Conservation (phyloP, 2,888 invertebrate genomes). For the Epicampocera succincta region DNA sequence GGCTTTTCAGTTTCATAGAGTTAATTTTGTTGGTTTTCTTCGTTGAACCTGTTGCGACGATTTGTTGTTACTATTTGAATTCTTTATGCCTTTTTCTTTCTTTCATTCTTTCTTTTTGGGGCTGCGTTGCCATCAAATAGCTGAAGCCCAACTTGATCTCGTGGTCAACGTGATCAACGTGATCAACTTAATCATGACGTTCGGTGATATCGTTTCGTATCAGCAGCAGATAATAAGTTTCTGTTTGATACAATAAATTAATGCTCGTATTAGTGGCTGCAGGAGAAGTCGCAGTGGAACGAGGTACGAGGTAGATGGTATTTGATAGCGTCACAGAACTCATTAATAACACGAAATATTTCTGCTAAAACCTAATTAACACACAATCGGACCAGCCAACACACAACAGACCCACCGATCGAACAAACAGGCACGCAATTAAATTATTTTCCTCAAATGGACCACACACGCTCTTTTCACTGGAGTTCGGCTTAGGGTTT, state of each 20-base stretch:
- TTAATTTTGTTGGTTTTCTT: conserved; percentile 5
- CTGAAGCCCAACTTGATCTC: conserved; percentile 17
- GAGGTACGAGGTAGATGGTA: conserved; percentile 61
- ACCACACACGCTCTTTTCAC: conserved; percentile 43
- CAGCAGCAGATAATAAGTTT: conserved; percentile 30
- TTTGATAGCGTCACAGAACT: conserved; percentile 65
- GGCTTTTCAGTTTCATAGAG: not conserved
- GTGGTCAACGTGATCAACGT: conserved; percentile 43
- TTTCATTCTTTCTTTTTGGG: too few species aligned
- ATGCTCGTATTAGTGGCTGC: conserved; percentile 10
- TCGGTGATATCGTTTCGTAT: conserved; percentile 48
- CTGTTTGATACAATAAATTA: not conserved
- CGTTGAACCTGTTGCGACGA: conserved; percentile 56
- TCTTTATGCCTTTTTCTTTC: not conserved
- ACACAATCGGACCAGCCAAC: conserved; percentile 54
- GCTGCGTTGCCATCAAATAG: not conserved
- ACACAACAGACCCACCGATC: conserved; percentile 8
- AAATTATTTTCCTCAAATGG: conserved; percentile 60
- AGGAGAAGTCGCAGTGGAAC: conserved; percentile 5
- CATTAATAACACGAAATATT: conserved; percentile 70
- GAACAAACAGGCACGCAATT: conserved; percentile 53
- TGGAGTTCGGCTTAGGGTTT: not conserved
- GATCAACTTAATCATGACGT: conserved; percentile 42
- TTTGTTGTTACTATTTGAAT: conserved; percentile 20
- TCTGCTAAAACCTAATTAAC: conserved; percentile 68